phyloP scores from a whole-genome alignment of 2,888 invertebrate species.

The Acronicta leporina region DNA sequence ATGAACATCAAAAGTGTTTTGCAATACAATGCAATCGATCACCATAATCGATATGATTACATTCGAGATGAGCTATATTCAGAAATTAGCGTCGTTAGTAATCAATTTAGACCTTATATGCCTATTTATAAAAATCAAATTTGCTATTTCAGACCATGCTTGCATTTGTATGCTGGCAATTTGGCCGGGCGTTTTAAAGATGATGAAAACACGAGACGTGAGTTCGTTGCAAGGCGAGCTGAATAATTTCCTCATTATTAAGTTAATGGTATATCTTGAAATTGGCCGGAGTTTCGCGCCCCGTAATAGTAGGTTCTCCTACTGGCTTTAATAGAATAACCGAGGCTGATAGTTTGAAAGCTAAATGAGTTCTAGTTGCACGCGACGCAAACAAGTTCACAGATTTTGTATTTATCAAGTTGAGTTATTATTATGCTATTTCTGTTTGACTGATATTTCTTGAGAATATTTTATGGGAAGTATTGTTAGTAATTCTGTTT shows the following conservation, averaged over 20 bases:
- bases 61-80: constrained; percentile 53
- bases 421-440: constrained; percentile 37
- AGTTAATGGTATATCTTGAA: constrained; percentile 73
- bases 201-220: constrained; percentile 78
- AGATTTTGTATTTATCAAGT: constrained; percentile 28
- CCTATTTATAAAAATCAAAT: constrained; percentile 13
- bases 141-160: constrained; percentile 8
- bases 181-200: constrained; percentile 62
- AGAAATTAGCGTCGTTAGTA: constrained; percentile 13
- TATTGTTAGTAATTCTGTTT: no score
- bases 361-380: constrained; percentile 50
- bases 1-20: constrained; percentile 63
- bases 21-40: constrained; percentile 68
- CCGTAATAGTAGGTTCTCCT: constrained; percentile 64
- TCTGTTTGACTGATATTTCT: constrained; percentile 21
- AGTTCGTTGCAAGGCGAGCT: constrained; percentile 58
- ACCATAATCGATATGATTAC: constrained; percentile 64
- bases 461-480: constrained; percentile 2
- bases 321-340: constrained; percentile 58
- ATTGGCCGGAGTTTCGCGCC: constrained; percentile 74
- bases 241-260: constrained; percentile 79
- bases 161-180: constrained; percentile 26
- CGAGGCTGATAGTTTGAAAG: constrained; percentile 52
- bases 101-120: constrained; percentile 41
- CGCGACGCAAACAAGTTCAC: constrained; percentile 48